phyloP scores from a whole-genome alignment of 2,888 invertebrate species.

The Ophion ellenae region DNA sequence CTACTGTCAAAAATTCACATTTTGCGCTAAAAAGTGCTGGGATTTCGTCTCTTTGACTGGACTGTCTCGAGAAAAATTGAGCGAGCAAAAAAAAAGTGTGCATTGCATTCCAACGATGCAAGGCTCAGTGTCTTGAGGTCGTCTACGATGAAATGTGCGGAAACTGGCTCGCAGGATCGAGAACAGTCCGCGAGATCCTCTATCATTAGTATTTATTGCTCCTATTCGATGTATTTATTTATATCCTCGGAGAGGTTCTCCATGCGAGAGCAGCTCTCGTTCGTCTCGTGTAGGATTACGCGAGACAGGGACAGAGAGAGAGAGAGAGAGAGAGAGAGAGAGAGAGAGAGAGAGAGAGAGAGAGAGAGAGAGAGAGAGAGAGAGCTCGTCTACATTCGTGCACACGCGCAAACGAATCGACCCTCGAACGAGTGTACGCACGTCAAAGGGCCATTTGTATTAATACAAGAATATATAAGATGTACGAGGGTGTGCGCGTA shows the following conservation, averaged over 20 bases:
- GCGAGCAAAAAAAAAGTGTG: neutral
- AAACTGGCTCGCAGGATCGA: no score
- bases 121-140: neutral
- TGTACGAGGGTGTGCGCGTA: constrained; percentile 4
- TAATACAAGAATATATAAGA: neutral
- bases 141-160: neutral
- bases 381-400: neutral
- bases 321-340: neutral
- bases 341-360: neutral
- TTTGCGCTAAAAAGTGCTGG: no score
- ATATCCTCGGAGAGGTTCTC: neutral
- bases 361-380: neutral
- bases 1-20: no score
- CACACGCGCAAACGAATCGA: neutral
- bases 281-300: constrained; percentile 17
- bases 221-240: neutral
- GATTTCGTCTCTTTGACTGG: no score
- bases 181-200: neutral
- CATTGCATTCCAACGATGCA: neutral
- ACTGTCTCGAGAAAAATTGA: no score
- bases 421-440: neutral
- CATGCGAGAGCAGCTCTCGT: neutral
- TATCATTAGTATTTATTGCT: neutral
- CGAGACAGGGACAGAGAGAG: neutral
- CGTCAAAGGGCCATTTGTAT: neutral